Percentiles rank a stretch among this genome's conserved stretches.
Conservation (phyloP, 1,140 invertebrate species). For the Onthophagus taurus region DNA sequence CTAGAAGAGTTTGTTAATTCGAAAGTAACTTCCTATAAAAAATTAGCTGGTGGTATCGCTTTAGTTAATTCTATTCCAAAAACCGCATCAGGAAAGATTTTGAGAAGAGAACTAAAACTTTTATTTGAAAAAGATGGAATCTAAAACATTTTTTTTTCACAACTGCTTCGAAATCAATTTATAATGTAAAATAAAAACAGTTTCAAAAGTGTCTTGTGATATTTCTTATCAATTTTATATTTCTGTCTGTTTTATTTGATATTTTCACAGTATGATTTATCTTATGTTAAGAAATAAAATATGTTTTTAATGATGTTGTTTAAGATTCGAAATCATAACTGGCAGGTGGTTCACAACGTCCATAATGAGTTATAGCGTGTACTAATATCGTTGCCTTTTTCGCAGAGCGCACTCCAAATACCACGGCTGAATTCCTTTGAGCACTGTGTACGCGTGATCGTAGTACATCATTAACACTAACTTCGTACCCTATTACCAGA, state of each 20-base stretch:
- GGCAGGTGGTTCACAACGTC: conserved; percentile 24
- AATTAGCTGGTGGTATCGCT: conserved; percentile 41
- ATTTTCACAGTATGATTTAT: too few species aligned
- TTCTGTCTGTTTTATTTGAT: too few species aligned
- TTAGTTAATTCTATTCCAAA: conserved; percentile 50
- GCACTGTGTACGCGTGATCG: conserved; percentile 24
- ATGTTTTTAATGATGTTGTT: too few species aligned
- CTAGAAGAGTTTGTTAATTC: conserved; percentile 37
- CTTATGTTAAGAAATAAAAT: too few species aligned
- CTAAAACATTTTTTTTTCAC: neutral
- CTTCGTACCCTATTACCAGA: conserved; percentile 23
- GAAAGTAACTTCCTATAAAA: conserved; percentile 38
- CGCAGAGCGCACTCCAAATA: conserved; percentile 21
- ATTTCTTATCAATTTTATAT: too few species aligned
- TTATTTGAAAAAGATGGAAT: conserved; percentile 6
- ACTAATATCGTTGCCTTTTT: conserved; percentile 21
- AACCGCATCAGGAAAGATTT: conserved; percentile 54
- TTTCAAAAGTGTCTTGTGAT: too few species aligned
- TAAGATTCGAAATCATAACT: conserved; percentile 11
- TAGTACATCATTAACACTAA: conserved; percentile 21
- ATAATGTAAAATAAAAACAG: too few species aligned
- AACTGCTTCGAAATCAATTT: too few species aligned
- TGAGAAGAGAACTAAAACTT: conserved; percentile 44
- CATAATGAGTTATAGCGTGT: conserved; percentile 22
- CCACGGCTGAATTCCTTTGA: conserved; percentile 23